A percentile compares a stretch with the other conserved stretches of the same genome.
Evolutionary conservation across 2,888 invertebrate species (phyloP).

Genomic region (Caenorhabditis sp.): DNA sequence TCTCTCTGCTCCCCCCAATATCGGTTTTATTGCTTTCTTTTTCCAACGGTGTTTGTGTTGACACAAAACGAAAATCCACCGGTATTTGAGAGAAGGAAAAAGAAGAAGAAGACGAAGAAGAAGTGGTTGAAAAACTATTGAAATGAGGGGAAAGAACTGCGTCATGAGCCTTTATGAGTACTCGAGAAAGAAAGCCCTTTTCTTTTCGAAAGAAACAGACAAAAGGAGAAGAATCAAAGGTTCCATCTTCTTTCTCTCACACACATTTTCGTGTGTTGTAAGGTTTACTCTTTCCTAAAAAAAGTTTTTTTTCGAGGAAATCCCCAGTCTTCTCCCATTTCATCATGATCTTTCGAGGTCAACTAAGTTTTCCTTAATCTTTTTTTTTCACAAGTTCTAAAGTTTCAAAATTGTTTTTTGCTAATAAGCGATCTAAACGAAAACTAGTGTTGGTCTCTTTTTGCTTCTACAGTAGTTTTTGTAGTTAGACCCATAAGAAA

Average conservation of each 20-base stretch:
- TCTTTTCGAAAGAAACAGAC: neutral
- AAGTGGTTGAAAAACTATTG: slow-evolving; percentile 26
- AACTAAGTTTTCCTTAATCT: slow-evolving; percentile 1
- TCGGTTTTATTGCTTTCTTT: slow-evolving; percentile 48
- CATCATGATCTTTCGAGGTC: neutral
- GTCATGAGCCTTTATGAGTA: slow-evolving; percentile 49
- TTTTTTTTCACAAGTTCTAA: slow-evolving; percentile 12
- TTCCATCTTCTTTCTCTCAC: neutral
- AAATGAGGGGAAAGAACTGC: slow-evolving; percentile 34
- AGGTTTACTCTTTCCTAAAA: slow-evolving; percentile 11
- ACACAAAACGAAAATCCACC: slow-evolving; percentile 11
- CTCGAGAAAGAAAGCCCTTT: slow-evolving; percentile 17
- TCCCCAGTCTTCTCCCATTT: slow-evolving; percentile 17
- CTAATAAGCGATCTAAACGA: no score
- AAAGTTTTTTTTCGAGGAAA: slow-evolving; percentile 17
- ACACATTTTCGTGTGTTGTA: slow-evolving; percentile 22
- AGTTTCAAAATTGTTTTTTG: neutral
- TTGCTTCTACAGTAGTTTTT: no score
- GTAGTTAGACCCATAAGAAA: no score
- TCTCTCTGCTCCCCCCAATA: slow-evolving; percentile 22
- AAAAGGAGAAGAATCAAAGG: slow-evolving; percentile 24
- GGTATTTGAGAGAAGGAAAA: slow-evolving; percentile 35
- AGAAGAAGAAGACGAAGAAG: slow-evolving; percentile 4
- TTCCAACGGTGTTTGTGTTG: slow-evolving; percentile 26
- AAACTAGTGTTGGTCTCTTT: no score